Conservation (phyloP, 2,888 invertebrate species). For the Parnassius orleans region DNA sequence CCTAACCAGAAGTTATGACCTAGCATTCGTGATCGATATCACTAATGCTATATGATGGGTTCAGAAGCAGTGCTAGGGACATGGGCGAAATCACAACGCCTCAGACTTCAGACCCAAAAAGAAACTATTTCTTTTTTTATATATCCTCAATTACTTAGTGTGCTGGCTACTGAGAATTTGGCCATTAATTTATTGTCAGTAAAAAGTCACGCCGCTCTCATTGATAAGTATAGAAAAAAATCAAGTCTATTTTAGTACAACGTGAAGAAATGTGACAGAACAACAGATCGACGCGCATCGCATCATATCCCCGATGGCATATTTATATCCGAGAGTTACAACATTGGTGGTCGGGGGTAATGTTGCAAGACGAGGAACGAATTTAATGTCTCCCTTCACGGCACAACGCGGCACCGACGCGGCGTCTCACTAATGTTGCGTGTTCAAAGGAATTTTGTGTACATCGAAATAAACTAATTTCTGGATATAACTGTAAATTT, state of each 20-base stretch:
- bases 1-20: too few relatives aligned
- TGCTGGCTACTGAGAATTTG: too few relatives aligned
- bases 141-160: too few relatives aligned
- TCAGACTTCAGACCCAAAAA: too few relatives aligned
- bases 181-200: too few relatives aligned
- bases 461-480: slow-evolving; percentile 3
- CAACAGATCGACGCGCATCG: slow-evolving; percentile 21
- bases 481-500: slow-evolving; percentile 6
- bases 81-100: too few relatives aligned
- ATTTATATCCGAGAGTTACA: slow-evolving; percentile 27
- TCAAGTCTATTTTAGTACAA: not conserved
- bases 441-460: slow-evolving; percentile 33
- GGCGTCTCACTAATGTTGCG: slow-evolving; percentile 56
- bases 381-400: slow-evolving; percentile 46
- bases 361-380: slow-evolving; percentile 54
- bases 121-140: too few relatives aligned
- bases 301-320: slow-evolving; percentile 24
- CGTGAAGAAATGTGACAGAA: not conserved
- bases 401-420: slow-evolving; percentile 36
- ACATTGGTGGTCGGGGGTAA: slow-evolving; percentile 42
- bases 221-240: slow-evolving; percentile 2
- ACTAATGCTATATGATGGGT: too few relatives aligned
- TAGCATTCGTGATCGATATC: too few relatives aligned
- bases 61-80: too few relatives aligned
- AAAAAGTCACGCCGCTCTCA: too few relatives aligned